Conservation (phyloP, 1,140 invertebrate genomes). For the Lineus longissimus region DNA sequence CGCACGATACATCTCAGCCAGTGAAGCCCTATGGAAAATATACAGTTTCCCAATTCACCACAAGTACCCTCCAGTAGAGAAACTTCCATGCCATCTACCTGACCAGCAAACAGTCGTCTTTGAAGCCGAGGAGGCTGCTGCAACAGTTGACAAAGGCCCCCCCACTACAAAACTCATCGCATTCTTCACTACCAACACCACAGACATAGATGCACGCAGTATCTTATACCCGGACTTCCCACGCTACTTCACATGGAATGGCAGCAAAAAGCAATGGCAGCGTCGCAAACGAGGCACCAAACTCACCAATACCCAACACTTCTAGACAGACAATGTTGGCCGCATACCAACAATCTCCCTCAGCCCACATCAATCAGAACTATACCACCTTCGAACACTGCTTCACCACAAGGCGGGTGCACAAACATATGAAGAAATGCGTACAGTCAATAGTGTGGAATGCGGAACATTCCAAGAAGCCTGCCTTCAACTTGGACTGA, state of each 20-base stretch:
- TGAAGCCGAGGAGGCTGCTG: conserved; percentile 28
- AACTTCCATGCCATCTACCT: conserved; percentile 55
- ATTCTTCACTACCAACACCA: conserved; percentile 40
- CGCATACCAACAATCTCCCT: background rate
- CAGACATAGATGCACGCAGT: conserved; percentile 33
- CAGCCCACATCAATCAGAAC: background rate
- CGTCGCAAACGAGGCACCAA: background rate
- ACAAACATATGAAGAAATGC: too few relatives aligned
- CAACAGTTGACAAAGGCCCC: conserved; percentile 20
- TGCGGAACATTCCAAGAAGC: too few relatives aligned
- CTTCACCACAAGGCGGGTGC: background rate
- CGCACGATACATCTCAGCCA: conserved; percentile 32
- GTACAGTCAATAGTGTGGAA: too few relatives aligned
- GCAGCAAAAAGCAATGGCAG: conserved; percentile 1
- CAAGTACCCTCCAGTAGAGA: conserved; percentile 36
- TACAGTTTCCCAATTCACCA: conserved; percentile 44
- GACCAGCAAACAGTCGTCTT: conserved; percentile 53
- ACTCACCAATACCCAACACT: background rate
- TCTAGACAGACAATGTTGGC: background rate
- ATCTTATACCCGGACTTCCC: conserved; percentile 37
- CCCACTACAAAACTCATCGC: conserved; percentile 48
- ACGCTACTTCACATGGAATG: conserved; percentile 41
- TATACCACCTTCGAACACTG: background rate
- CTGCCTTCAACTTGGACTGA: too few relatives aligned
- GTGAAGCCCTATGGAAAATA: conserved; percentile 38